phyloP scores from a whole-genome alignment of 2,888 invertebrate species.

The Pocota personata region DNA sequence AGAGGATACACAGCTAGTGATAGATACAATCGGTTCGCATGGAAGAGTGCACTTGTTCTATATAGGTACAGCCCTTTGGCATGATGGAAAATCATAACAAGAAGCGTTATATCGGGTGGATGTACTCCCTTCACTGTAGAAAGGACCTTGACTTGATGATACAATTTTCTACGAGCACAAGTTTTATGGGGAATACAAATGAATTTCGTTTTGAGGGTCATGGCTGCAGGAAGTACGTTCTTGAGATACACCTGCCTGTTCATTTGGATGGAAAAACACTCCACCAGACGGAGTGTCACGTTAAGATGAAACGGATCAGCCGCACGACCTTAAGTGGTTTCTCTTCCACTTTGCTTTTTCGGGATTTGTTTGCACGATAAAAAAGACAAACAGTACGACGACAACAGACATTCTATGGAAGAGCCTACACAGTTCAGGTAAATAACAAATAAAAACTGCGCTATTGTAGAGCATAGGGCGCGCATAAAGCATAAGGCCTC shows the following conservation, averaged over 20 bases:
- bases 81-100: slow-evolving; percentile 24
- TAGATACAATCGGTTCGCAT: slow-evolving; percentile 15
- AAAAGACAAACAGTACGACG: background rate
- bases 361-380: slow-evolving; percentile 60
- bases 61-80: background rate
- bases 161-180: slow-evolving; percentile 28
- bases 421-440: slow-evolving; percentile 53
- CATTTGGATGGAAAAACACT: slow-evolving; percentile 35
- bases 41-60: slow-evolving; percentile 15
- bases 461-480: background rate
- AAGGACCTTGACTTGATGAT: slow-evolving; percentile 62
- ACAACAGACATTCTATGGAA: too few species aligned
- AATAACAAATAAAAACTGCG: slow-evolving; percentile 34
- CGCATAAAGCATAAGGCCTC: background rate
- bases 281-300: slow-evolving; percentile 27
- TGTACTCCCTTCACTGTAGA: background rate
- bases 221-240: slow-evolving; percentile 22
- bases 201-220: background rate
- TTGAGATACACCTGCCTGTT: slow-evolving; percentile 47
- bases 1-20: background rate
- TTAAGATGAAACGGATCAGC: slow-evolving; percentile 66
- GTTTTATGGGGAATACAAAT: slow-evolving; percentile 15
- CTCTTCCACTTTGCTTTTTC: slow-evolving; percentile 17
- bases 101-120: background rate
- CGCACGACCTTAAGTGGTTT: slow-evolving; percentile 61